phyloP scores from a whole-genome alignment of 1,140 invertebrate species.

The Rhyacophila brunnea region DNA sequence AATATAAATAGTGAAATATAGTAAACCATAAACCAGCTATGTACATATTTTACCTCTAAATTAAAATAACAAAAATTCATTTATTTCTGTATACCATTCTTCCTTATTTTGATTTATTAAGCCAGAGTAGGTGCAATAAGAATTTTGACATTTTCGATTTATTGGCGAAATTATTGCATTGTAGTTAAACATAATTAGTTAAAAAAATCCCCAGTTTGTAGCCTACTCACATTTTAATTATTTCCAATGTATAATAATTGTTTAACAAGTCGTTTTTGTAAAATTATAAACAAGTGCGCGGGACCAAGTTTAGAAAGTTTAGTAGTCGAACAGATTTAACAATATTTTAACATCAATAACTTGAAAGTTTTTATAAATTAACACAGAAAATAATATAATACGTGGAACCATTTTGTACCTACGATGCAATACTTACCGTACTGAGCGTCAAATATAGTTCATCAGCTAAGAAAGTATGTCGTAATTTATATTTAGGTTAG shows the following conservation, averaged over 20 bases:
- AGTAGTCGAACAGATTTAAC: constrained; percentile 6
- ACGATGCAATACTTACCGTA: constrained; percentile 13
- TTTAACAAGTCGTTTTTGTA: constrained; percentile 2
- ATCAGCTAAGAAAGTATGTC: too few species aligned
- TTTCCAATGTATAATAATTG: too few species aligned
- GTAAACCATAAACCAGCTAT: too few species aligned
- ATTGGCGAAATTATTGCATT: too few species aligned
- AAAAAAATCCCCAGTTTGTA: neutral
- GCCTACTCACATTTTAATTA: constrained; percentile 7
- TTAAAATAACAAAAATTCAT: too few species aligned
- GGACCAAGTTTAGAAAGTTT: constrained; percentile 31
- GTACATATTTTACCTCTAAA: too few species aligned
- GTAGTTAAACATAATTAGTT: too few species aligned
- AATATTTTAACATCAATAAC: constrained; percentile 9
- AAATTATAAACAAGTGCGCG: constrained; percentile 30
- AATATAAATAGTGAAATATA: too few species aligned
- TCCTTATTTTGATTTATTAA: too few species aligned
- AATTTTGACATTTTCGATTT: too few species aligned
- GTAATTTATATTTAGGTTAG: constrained; percentile 5
- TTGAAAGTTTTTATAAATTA: neutral
- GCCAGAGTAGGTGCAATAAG: too few species aligned
- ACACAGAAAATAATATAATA: constrained; percentile 10
- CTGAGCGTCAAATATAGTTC: constrained; percentile 4
- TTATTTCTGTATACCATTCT: too few species aligned
- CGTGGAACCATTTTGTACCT: constrained; percentile 14